Base-by-base conservation (phyloP, 2,888 invertebrate species). In the Lochmaea crataegi region DNA sequence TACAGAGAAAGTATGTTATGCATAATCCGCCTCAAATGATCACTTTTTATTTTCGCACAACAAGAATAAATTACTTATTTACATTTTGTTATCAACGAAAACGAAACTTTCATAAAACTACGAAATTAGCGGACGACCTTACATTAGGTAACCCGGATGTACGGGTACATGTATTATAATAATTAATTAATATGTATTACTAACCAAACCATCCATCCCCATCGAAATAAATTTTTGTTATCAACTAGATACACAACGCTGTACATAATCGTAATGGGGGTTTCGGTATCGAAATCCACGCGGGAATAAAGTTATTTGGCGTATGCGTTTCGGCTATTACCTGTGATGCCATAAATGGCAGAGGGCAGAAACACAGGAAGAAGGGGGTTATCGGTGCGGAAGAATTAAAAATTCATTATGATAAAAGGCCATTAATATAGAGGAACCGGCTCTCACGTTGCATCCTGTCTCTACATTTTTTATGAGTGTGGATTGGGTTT, bases 351-450 rank as follows among this genome's bases (percentile, higher is more conserved):
- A 16, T 41, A 63, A 63, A 63, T 63, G 42, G 61, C 61, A 41
- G 16, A 14, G 16, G 65, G 56, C 32, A 67, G 32, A 32, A 63
- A 41, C 38, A 73, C 73, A 73, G 73, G 69, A 73, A 69, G 73
- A 61, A 65, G 56, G 68, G 64, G 65, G 69, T 73, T 65, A 65
- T 69, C 45, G 73, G 68, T 69, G 68, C 73, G 73, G 73, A 69
- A 73, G 65, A 65, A 73, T 73, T 68, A 73, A 73, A 73, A 73
- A 73, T 73, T 73, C 65, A 73, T 68, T 65, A 69, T 65, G 73
- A 65, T 73, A 69, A 73, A 73, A 73, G 73, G 58, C 73, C 73
- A 73, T 73, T 73, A 73, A 69, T 60, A 64, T 16, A 65, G 65
- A 56, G 73, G 64, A 65, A 65, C 60, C 68, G 45, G 57, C 69